Base-by-base conservation (phyloP, 2,888 invertebrate species). In the Linnaemya vulpina region DNA sequence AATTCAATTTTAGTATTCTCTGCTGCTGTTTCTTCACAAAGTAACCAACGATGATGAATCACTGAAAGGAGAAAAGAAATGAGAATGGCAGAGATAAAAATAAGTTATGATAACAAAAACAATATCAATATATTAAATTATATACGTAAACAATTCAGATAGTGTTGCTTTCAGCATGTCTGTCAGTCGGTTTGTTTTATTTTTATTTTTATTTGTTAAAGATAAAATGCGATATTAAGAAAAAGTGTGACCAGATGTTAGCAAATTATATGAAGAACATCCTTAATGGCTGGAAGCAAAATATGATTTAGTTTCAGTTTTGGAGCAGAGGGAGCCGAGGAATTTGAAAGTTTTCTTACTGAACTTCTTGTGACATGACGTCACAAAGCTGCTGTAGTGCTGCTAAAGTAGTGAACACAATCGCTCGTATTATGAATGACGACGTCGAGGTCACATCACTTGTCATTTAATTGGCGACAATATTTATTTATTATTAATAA, bases 31-130 rank as follows among this genome's bases (percentile, higher is more conserved):
- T 20, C 17, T 62, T 70, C 22, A 62, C 35, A 30, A 74, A 60
- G 62, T 38, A 53, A 38, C n/a, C n/a, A n/a, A n/a, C 22, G 65
- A 73, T 65, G 68, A 81, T 81, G 75, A 75, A 63, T 81, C 81
- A 81, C 81, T 81, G 25, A 62, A 79, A 78, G 53, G 20, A 78
- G 35, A 68, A 62, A 22, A 81, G 8, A 78, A 53, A 71, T 46
- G 20, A 49, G 60, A 58, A 46, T 67, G 65, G 8, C 8, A 51
- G 65, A 65, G 63, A 71, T 46, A 75, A 53, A 75, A 53, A 46
- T 0, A 71, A 55, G 65, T 17, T 51, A 46, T 62, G n/a, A 75
- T 68, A 53, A 55, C 46, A 74, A 68, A n/a, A 53, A 75, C 20
- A 62, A 53, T n/a, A 74, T 30, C 8, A 17, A 67, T 51, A 60